Percentiles rank a stretch among this genome's conserved stretches.
These are phyloP conservation scores for Bembecia ichneumoniformis DNA, from an alignment of 2,888 invertebrate species.

Conservation along the genomic window DNA sequence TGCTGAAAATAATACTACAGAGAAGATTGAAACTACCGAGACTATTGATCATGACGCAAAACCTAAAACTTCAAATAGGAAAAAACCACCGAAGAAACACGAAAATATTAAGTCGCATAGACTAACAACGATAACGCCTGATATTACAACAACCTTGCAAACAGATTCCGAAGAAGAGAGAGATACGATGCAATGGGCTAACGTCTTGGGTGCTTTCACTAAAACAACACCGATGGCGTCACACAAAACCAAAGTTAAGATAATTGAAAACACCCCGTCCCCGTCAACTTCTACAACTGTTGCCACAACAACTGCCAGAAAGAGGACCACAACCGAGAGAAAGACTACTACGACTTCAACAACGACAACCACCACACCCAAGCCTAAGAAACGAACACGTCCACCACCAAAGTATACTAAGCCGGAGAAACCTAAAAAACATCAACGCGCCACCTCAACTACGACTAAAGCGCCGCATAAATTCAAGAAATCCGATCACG, in stretches of 20 bases:
- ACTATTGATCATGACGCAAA: slow-evolving; percentile 19
- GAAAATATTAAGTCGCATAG: slow-evolving; percentile 33
- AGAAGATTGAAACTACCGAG: slow-evolving; percentile 16
- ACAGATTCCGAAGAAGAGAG: slow-evolving; percentile 24
- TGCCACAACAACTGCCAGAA: slow-evolving; percentile 5
- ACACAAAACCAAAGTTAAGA: slow-evolving; percentile 23
- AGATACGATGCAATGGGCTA: slow-evolving; percentile 44
- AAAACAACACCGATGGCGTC: slow-evolving; percentile 57
- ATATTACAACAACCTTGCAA: slow-evolving; percentile 44
- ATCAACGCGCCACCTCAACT: slow-evolving; percentile 45
- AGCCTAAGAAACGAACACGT: slow-evolving; percentile 48
- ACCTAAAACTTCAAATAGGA: slow-evolving; percentile 28
- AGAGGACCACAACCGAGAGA: slow-evolving; percentile 8
- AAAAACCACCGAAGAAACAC: slow-evolving; percentile 42
- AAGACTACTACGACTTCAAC: slow-evolving; percentile 22
- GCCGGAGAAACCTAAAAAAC: slow-evolving; percentile 48
- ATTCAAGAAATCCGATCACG: slow-evolving; percentile 34
- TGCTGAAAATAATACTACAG: slow-evolving; percentile 22
- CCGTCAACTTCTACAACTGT: slow-evolving; percentile 19
- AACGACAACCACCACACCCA: slow-evolving; percentile 28
- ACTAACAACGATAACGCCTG: slow-evolving; percentile 39
- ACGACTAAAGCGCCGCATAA: slow-evolving; percentile 17
- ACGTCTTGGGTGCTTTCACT: slow-evolving; percentile 46
- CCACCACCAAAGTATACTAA: slow-evolving; percentile 50
- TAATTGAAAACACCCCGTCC: slow-evolving; percentile 22